A percentile compares a stretch with the other conserved stretches of the same genome.
Conservation (phyloP, 92 coral and sea anemone species). For the Paramuricea clavata region DNA sequence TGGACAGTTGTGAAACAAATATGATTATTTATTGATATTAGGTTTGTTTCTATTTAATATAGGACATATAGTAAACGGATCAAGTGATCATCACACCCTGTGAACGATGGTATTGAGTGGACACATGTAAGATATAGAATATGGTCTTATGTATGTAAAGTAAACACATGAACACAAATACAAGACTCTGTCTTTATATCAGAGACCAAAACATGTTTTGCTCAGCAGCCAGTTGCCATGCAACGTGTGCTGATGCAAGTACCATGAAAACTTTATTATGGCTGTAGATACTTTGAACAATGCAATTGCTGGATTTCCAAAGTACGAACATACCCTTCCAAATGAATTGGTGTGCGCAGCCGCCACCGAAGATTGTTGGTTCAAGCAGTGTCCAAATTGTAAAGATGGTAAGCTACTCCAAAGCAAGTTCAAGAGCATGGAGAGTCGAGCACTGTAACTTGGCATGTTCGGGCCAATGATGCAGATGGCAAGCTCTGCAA, state of each 20-base stretch:
- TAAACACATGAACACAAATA: no score
- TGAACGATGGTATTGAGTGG: no score
- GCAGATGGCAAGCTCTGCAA: not conserved
- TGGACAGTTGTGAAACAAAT: no score
- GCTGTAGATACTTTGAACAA: constrained; percentile 55
- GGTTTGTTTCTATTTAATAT: no score
- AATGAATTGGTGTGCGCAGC: not conserved
- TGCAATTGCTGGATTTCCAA: constrained; percentile 48
- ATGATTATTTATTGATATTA: no score
- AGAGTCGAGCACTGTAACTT: not conserved
- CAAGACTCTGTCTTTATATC: no score
- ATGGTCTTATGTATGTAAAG: no score
- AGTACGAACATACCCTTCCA: constrained; percentile 59
- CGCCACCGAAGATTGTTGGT: constrained; percentile 65
- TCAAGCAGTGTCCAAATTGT: constrained; percentile 20
- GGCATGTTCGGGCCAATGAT: not conserved
- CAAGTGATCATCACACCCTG: no score
- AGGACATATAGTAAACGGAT: no score
- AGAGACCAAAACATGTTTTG: constrained; percentile 60
- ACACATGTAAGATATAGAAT: no score
- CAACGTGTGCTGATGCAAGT: constrained; percentile 53
- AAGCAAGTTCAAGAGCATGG: not conserved
- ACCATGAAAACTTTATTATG: constrained; percentile 26
- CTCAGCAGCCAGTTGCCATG: constrained; percentile 56
- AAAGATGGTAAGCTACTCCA: not conserved